Base-by-base conservation (phyloP, 2,113 vertebrate genomes). In the Casuarius casuarius region DNA sequence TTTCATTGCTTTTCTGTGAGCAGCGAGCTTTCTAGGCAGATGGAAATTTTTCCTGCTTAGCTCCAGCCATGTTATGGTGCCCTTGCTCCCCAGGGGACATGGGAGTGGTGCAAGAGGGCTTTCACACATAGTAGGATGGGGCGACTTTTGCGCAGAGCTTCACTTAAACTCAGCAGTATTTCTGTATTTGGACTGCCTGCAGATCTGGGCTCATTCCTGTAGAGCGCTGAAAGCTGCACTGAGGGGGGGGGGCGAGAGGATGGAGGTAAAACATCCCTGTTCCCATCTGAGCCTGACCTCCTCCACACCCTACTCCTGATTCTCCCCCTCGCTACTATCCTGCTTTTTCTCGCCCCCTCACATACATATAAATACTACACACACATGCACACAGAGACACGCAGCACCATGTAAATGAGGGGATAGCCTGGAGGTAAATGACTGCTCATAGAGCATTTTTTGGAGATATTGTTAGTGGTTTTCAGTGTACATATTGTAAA, bases 361-460 rank as follows among this genome's bases (percentile, higher is more conserved):
- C 22, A 10, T 49, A 8, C 6, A 12, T 0, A 3, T 20, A 35
- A 77, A 54, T 44, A 59, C 38, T 40, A 73, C 71, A 31, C 9
- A 28, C 26, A 35, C n/a, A 19, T 23, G 8, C 5, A n/a, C n/a
- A 12, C 1, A 40, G 51, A 56, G 44, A 29, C 7, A 33, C 12
- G 28, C 21, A 78, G 19, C 9, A 77, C 40, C 61, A 26, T 13
- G 65, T 85, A 79, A 87, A 87, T 31, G 61, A 89, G 31, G 7
- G 59, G 26, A 18, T 31, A 76, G 56, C 42, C 86, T 95, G 61
- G 22, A 93, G 46, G 25, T 93, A 94, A 95, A 94, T 77, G 33
- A 63, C 58, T 65, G 59, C 31, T 85, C 20, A 87, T 35, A 10
- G 8, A 89, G 6, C 4, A 73, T 90, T 91, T 89, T 56, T 22